Evolutionary conservation across 1,140 invertebrate species (phyloP), one percentile per base, ranked within the genome.

Genomic region (Cydia splendana): DNA sequence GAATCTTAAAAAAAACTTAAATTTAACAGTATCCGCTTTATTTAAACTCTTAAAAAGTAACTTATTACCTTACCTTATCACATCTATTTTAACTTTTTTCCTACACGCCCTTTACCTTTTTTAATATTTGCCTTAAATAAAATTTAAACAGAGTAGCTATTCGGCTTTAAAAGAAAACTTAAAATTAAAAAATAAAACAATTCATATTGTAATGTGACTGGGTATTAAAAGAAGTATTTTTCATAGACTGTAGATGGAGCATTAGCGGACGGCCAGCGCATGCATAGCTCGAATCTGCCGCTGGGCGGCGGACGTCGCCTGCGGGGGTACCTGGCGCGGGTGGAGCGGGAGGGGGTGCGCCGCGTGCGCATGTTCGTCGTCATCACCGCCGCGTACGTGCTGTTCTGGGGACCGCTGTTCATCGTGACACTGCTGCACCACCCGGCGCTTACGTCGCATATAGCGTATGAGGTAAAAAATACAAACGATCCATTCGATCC

Each of bases 331-430:
- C 94, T 97, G 62, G 95, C 95, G 75, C 94, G 96, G 79, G 96
- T 97, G 92, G 97, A 97, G 87, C 93, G 95, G 18, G 96, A 97
- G 81, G 96, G 96, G 24, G 96, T 96, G 69, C 96, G 96, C 80
- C 93, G 96, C 51, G 96, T 97, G 10, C 96, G 97, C 89, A 97
- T 97, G 96, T 97, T 97, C 91, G 94, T 97, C 34, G 95, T 97
- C 76, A 97, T 98, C 87, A 97, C 97, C 0, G 95, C 96, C 0
- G 96, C 96, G 5, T 98, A 98, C 86, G 94, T 97, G 18, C 94
- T 98, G 45, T 98, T 97, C 92, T 98, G 97, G 97, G 97, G 97
- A 78, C 97, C 97, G 24, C 93, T 98, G 77, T 98, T 98, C 91
- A 95, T 97, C 75, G 96, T 98, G 76, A 98, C 96, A 0, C 89